Evolutionary conservation across 2,797 vertebrate genomes (phyloP).

Genomic region (Pelodytes ibericus): DNA sequence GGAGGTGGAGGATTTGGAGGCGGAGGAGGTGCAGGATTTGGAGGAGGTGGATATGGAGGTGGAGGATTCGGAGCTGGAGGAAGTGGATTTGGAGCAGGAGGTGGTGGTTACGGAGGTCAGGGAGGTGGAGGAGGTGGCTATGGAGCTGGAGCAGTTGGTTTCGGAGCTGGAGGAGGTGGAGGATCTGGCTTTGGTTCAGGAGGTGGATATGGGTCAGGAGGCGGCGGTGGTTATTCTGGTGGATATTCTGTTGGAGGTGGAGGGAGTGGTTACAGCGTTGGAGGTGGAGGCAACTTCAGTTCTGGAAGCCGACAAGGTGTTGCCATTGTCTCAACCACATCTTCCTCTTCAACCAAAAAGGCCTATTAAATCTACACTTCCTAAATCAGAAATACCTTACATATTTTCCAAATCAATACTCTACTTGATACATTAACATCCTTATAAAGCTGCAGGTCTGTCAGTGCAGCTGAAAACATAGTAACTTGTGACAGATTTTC

Average conservation of each 20-base stretch:
- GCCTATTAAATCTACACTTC: neutral
- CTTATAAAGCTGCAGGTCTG: too few species aligned
- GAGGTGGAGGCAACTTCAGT: slow-evolving; percentile 28
- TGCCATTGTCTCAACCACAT: slow-evolving; percentile 32
- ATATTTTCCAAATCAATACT: too few species aligned
- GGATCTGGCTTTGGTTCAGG: slow-evolving; percentile 14
- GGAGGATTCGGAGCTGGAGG: slow-evolving; percentile 19
- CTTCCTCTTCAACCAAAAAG: slow-evolving; percentile 34
- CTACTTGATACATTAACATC: too few species aligned
- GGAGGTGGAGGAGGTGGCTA: neutral
- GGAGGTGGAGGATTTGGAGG: slow-evolving; percentile 10
- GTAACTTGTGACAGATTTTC: too few species aligned
- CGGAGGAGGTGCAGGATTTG: neutral
- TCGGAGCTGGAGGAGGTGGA: slow-evolving; percentile 20
- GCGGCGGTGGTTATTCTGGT: neutral
- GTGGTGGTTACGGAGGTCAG: neutral
- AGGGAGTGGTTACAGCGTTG: slow-evolving; percentile 27
- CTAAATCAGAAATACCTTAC: slow-evolving; percentile 12
- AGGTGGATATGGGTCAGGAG: slow-evolving; percentile 27
- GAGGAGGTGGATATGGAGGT: slow-evolving; percentile 2
- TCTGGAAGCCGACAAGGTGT: slow-evolving; percentile 25
- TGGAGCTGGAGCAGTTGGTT: slow-evolving; percentile 11
- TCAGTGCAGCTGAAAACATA: too few species aligned
- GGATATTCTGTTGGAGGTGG: slow-evolving; percentile 25
- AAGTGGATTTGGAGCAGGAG: neutral